These are phyloP conservation scores for Otus sunia DNA, from an alignment of 2,113 vertebrate species.

Conservation along the genomic window DNA sequence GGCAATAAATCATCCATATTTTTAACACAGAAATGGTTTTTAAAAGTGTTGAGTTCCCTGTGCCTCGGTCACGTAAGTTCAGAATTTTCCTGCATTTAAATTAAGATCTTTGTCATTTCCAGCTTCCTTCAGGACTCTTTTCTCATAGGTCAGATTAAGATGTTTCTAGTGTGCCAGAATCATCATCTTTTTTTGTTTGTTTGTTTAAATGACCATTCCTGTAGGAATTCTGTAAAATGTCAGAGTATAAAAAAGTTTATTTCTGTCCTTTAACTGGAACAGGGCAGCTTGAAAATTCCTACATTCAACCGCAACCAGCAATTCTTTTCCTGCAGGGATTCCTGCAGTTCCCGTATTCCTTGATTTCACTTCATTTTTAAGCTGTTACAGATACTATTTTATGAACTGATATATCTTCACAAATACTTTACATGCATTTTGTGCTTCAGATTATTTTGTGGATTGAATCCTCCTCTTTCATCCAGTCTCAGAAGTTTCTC, in stretches of 20 bases:
- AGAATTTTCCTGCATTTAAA: slow-evolving; percentile 33
- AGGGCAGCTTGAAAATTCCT: not conserved
- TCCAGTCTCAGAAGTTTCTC: not conserved
- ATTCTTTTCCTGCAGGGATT: not conserved
- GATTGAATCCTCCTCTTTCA: not conserved
- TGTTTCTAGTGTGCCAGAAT: not conserved
- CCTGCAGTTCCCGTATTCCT: not conserved
- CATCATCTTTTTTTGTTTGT: not conserved
- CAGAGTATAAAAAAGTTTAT: not conserved
- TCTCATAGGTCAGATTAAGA: slow-evolving; percentile 46
- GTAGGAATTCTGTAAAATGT: slow-evolving; percentile 27
- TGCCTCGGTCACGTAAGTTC: slow-evolving; percentile 26
- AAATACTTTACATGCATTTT: not conserved
- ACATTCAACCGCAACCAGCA: not conserved
- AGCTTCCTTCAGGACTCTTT: slow-evolving; percentile 20
- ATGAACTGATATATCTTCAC: not conserved
- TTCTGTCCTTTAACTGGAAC: not conserved
- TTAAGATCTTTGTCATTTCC: slow-evolving; percentile 13
- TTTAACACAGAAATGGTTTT: slow-evolving; percentile 19
- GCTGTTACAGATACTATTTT: not conserved
- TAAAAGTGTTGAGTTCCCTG: slow-evolving; percentile 28
- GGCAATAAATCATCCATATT: slow-evolving; percentile 22
- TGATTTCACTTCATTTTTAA: slow-evolving; percentile 7
- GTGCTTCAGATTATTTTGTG: not conserved
- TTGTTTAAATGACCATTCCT: slow-evolving; percentile 39